phyloP scores from a whole-genome alignment of 2,113 vertebrate genomes.

The Silurus meridionalis region DNA sequence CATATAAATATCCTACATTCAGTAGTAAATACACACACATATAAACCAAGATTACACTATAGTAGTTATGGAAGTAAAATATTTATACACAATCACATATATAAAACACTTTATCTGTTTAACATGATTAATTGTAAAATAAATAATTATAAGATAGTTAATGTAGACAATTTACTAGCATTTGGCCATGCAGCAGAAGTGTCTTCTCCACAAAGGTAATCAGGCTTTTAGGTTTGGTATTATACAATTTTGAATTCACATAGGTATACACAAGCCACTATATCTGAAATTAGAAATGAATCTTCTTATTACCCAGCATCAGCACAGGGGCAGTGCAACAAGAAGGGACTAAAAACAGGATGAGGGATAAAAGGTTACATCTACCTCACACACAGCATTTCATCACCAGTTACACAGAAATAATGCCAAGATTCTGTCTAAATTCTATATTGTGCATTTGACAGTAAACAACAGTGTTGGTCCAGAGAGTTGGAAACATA shows the following conservation, averaged over 20 bases:
- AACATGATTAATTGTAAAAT: neutral
- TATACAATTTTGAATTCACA: neutral
- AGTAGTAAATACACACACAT: neutral
- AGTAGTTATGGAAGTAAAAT: neutral
- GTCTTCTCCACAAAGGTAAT: neutral
- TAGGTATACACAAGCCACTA: neutral
- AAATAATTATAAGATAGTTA: neutral
- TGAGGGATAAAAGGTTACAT: slow-evolving; percentile 5
- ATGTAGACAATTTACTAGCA: neutral
- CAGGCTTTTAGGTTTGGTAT: too few relatives aligned
- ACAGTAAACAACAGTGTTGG: slow-evolving; percentile 19
- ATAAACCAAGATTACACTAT: neutral
- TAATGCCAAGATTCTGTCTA: neutral
- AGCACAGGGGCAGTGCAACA: neutral
- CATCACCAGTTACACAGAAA: slow-evolving; percentile 17
- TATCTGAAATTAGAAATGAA: neutral
- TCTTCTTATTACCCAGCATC: neutral
- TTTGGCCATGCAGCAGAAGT: neutral
- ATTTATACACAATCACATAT: neutral
- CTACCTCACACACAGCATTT: slow-evolving; percentile 8
- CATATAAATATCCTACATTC: neutral
- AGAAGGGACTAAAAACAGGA: slow-evolving; percentile 49
- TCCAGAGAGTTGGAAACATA: slow-evolving; percentile 5
- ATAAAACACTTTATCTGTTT: neutral
- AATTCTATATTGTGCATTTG: slow-evolving; percentile 4